Evolutionary conservation across 1,140 invertebrate genomes (phyloP).

Genomic region (Trinorchestia longiramus): DNA sequence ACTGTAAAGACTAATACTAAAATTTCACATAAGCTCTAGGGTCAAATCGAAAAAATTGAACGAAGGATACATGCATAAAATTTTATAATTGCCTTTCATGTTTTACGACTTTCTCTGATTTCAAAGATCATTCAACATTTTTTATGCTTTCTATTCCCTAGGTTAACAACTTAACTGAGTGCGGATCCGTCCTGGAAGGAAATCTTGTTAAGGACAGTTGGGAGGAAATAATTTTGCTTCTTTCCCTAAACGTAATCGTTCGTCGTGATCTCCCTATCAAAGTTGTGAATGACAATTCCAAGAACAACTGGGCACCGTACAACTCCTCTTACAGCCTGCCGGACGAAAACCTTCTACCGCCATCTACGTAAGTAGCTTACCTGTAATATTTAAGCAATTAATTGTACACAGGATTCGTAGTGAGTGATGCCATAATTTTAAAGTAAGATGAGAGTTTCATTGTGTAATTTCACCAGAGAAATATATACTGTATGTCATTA

Average conservation of each 20-base stretch:
- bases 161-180: not conserved
- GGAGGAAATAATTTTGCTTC: not conserved
- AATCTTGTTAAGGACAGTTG: not conserved
- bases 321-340: not conserved
- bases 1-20: too few relatives aligned
- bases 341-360: not conserved
- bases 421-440: too few relatives aligned
- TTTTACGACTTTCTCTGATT: not conserved
- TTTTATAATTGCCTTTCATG: not conserved
- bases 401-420: too few relatives aligned
- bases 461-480: too few relatives aligned
- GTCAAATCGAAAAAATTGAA: not conserved
- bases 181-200: not conserved
- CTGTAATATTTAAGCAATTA: too few relatives aligned
- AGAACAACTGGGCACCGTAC: not conserved
- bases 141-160: not conserved
- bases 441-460: too few relatives aligned
- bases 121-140: not conserved
- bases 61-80: not conserved
- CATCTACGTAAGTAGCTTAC: not conserved
- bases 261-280: not conserved
- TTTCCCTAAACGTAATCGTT: not conserved
- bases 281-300: not conserved
- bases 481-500: too few relatives aligned
- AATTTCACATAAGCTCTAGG: not conserved